Conservation (phyloP, 2,113 vertebrate genomes). For the Manacus vitellinus region DNA sequence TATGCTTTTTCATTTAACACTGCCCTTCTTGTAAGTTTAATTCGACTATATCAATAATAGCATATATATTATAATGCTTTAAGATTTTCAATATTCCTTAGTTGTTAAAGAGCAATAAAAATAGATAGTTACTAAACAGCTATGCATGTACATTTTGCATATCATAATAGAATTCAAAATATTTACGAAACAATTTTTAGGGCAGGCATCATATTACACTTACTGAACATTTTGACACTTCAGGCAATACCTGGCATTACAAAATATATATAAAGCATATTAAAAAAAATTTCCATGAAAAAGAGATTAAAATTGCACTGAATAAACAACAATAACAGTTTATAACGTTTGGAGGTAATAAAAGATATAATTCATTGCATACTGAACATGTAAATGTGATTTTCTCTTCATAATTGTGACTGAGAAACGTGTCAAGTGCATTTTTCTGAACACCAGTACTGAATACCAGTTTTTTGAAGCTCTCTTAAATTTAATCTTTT, state of each 20-base stretch:
- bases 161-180: neutral
- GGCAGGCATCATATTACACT: neutral
- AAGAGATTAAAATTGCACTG: neutral
- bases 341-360: neutral
- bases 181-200: neutral
- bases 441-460: neutral
- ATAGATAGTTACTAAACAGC: neutral
- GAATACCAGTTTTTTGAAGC: neutral
- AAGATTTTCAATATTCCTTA: neutral
- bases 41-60: neutral
- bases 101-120: neutral
- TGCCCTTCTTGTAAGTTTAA: neutral
- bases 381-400: neutral
- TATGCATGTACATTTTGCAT: neutral
- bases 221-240: neutral
- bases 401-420: neutral
- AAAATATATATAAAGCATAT: neutral
- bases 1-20: neutral
- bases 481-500: neutral
- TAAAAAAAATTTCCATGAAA: neutral
- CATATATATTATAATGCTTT: neutral
- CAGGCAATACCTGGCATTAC: neutral
- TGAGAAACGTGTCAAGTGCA: neutral
- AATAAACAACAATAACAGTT: neutral
- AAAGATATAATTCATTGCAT: neutral